A percentile compares a stretch with the other conserved stretches of the same genome.
phyloP scores from a whole-genome alignment of 2,888 invertebrate species.

The Athalia cordata region DNA sequence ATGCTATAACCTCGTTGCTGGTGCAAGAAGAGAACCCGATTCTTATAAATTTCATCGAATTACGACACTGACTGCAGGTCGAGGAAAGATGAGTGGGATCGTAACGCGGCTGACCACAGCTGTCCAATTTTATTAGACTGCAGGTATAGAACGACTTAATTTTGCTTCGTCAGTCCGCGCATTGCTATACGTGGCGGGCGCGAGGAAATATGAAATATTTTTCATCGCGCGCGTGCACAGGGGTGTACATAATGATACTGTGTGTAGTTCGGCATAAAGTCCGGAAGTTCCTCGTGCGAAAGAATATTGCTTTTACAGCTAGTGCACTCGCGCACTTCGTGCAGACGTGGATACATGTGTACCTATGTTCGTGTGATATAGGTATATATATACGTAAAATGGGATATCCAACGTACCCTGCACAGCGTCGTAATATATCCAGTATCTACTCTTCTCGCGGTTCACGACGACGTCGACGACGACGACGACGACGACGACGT shows the following conservation, averaged over 20 bases:
- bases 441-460: not conserved
- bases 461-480: conserved; percentile 18
- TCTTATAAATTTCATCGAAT: too few relatives aligned
- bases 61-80: too few relatives aligned
- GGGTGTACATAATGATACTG: conserved; percentile 67
- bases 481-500: not conserved
- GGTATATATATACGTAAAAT: conserved; percentile 54
- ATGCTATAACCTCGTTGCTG: too few relatives aligned
- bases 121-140: too few relatives aligned
- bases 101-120: too few relatives aligned
- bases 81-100: too few relatives aligned
- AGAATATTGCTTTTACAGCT: conserved; percentile 66
- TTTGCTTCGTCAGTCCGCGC: too few relatives aligned
- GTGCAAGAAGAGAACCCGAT: too few relatives aligned
- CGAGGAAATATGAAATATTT: not conserved
- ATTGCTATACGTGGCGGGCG: too few relatives aligned
- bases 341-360: not conserved
- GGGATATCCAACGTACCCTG: not conserved
- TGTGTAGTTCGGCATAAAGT: conserved; percentile 60
- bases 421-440: not conserved
- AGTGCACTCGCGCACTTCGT: conserved; percentile 45
- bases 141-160: too few relatives aligned
- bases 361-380: conserved; percentile 4
- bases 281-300: conserved; percentile 56
- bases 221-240: not conserved